Percentiles rank a stretch among this genome's conserved stretches.
Evolutionary conservation across 2,797 vertebrate species (phyloP).

Genomic region (Cyprinodon diabolis): DNA sequence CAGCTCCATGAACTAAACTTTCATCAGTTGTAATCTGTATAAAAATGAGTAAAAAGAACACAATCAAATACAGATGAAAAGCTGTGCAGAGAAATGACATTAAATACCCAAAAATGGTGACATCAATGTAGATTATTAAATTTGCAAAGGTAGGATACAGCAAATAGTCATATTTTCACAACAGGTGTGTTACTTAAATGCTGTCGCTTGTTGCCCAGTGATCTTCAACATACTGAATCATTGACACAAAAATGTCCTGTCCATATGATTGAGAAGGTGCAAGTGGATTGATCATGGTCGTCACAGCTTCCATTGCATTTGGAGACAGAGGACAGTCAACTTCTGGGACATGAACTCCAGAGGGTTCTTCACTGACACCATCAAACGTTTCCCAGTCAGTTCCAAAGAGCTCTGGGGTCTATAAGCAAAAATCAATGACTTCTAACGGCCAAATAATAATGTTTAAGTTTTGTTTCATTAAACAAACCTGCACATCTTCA

Average conservation of each 20-base stretch:
- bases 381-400: slow-evolving; percentile 2
- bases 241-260: background rate
- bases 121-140: no score
- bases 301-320: background rate
- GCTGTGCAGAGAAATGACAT: no score
- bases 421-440: background rate
- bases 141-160: no score
- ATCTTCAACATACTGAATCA: background rate
- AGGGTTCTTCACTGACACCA: background rate
- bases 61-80: no score
- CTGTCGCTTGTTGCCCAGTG: no score
- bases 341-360: background rate
- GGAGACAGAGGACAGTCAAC: background rate
- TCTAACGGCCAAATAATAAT: background rate
- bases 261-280: background rate
- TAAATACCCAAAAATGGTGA: no score
- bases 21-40: no score
- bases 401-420: background rate
- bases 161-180: no score
- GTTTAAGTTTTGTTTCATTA: background rate
- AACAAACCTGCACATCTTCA: background rate
- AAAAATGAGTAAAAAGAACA: no score
- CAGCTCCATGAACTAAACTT: no score
- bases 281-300: background rate
- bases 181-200: no score